Evolutionary conservation across 2,113 vertebrate genomes (phyloP).

Genomic region (Entelurus aequoreus): DNA sequence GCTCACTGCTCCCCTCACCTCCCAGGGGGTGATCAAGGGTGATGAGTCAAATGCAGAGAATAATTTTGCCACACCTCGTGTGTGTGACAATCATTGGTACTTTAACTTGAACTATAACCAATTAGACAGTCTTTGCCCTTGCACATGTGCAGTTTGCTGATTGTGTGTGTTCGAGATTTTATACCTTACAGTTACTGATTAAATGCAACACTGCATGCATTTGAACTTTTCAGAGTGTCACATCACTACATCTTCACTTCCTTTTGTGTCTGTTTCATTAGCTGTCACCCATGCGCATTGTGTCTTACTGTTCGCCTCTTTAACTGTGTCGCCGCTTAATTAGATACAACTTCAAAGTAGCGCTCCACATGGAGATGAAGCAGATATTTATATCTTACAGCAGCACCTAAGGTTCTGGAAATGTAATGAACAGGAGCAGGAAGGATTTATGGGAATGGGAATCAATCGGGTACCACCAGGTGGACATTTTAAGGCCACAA

Average conservation of each 20-base stretch:
- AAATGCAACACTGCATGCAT: constrained; percentile 5
- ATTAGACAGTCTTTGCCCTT: neutral
- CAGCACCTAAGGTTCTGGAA: constrained; percentile 52
- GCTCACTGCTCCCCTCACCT: no score
- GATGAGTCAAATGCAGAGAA: no score
- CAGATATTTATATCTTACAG: constrained; percentile 58
- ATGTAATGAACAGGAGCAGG: constrained; percentile 60
- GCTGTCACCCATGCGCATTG: constrained; percentile 36
- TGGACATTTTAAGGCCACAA: constrained; percentile 48
- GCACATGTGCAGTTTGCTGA: neutral
- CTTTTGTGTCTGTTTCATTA: constrained; percentile 38
- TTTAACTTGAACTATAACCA: neutral
- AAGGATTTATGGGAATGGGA: constrained; percentile 55
- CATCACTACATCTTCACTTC: constrained; percentile 10
- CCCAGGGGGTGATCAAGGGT: no score
- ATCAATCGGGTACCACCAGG: constrained; percentile 41
- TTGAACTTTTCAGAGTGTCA: constrained; percentile 2
- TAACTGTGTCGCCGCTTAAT: constrained; percentile 64
- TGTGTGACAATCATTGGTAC: no score
- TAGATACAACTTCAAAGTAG: constrained; percentile 65
- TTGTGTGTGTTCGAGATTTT: neutral
- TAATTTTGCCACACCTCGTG: no score
- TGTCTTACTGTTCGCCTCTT: constrained; percentile 57
- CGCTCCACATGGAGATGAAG: constrained; percentile 42
- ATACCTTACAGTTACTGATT: constrained; percentile 13